Conservation (phyloP, 2,797 vertebrate species). For the Tokudaia tokunoshimensis region DNA sequence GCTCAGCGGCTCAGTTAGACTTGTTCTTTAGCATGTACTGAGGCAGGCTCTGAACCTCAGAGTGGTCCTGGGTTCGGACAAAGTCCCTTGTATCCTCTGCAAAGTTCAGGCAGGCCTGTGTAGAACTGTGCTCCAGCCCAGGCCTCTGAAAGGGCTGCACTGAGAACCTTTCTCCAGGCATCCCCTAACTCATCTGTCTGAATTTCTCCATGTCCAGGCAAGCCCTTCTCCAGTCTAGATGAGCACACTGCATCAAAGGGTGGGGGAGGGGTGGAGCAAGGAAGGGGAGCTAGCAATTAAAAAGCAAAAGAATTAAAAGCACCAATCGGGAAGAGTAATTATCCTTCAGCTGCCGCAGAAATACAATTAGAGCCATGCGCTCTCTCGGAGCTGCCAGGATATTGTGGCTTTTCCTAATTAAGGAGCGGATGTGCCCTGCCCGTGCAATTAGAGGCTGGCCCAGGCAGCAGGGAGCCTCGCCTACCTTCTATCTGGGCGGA, state of each 20-base stretch:
- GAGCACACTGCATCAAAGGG: background rate
- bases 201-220: background rate
- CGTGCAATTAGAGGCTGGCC: constrained; percentile 89
- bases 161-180: background rate
- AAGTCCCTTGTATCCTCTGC: background rate
- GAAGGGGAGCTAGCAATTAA: constrained; percentile 76
- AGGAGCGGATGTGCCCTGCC: constrained; percentile 90
- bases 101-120: background rate
- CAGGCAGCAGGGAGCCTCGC: constrained; percentile 85
- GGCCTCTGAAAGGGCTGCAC: background rate
- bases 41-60: background rate
- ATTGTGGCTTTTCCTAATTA: constrained; percentile 91
- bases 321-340: constrained; percentile 87
- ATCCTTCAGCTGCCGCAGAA: constrained; percentile 89
- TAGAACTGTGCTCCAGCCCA: background rate
- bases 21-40: background rate
- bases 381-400: constrained; percentile 88
- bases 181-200: no score
- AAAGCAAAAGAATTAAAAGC: constrained; percentile 86
- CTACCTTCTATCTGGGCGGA: constrained; percentile 82
- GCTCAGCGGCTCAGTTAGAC: background rate
- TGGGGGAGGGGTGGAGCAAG: background rate
- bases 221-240: background rate
- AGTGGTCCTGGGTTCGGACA: background rate
- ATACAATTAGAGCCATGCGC: constrained; percentile 89